phyloP scores from a whole-genome alignment of 2,797 vertebrate species.

The Buceros bicornis region DNA sequence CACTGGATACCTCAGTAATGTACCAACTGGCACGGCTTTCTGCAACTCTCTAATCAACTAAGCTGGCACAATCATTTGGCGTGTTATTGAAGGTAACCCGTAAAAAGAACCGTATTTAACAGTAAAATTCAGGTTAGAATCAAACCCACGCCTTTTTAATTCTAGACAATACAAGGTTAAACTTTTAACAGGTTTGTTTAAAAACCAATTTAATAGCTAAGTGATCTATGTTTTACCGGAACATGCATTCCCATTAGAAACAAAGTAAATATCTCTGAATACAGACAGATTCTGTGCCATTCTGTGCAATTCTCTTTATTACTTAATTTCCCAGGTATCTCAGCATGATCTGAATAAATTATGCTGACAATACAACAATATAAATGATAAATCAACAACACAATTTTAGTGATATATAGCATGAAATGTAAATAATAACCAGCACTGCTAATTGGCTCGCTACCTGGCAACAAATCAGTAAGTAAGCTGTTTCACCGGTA shows the following conservation, averaged over 20 bases:
- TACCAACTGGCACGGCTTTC: neutral
- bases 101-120: conserved; percentile 14
- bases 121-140: conserved; percentile 39
- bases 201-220: conserved; percentile 75
- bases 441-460: conserved; percentile 90
- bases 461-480: conserved; percentile 88
- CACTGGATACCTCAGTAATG: neutral
- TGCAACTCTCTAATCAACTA: conserved; percentile 8
- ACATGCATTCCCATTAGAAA: conserved; percentile 80
- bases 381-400: conserved; percentile 90
- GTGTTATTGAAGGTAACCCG: neutral
- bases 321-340: conserved; percentile 88
- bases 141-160: neutral
- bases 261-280: conserved; percentile 76
- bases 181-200: conserved; percentile 72
- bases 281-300: conserved; percentile 72
- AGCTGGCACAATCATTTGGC: neutral
- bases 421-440: conserved; percentile 94
- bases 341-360: conserved; percentile 89
- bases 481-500: conserved; percentile 69
- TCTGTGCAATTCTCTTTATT: conserved; percentile 82
- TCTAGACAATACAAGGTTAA: conserved; percentile 42
- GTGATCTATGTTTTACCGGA: conserved; percentile 80
- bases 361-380: conserved; percentile 86
- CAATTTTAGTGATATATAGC: conserved; percentile 92